Conservation (phyloP, 2,113 vertebrate species). For the Pardalotus punctatus region DNA sequence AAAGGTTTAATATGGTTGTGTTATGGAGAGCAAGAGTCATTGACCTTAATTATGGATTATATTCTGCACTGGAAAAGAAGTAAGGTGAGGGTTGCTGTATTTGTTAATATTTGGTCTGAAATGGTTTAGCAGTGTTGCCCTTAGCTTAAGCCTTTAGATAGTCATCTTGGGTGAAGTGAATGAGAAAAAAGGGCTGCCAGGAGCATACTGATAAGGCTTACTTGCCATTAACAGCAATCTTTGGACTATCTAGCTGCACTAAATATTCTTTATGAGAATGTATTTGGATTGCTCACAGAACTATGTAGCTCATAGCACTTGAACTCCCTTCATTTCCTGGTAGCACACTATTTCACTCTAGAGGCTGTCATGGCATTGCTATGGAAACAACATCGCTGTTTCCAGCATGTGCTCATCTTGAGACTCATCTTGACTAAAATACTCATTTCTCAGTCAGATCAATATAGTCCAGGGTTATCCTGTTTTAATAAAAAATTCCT, state of each 20-base stretch:
- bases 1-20: background rate
- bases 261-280: constrained; percentile 59
- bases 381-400: constrained; percentile 52
- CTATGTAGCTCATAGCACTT: constrained; percentile 28
- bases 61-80: background rate
- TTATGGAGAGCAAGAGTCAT: background rate
- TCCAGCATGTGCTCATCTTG: constrained; percentile 21
- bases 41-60: constrained; percentile 13
- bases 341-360: constrained; percentile 27
- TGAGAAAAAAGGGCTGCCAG: constrained; percentile 11
- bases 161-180: constrained; percentile 2
- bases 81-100: background rate
- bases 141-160: constrained; percentile 14
- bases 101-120: constrained; percentile 16
- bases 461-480: constrained; percentile 44
- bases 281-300: constrained; percentile 47
- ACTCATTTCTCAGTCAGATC: constrained; percentile 40
- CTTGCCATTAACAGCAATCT: constrained; percentile 40
- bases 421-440: constrained; percentile 51
- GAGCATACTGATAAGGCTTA: constrained; percentile 33
- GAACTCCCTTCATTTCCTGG: constrained; percentile 60
- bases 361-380: constrained; percentile 54
- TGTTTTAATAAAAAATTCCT: constrained; percentile 58
- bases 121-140: background rate
- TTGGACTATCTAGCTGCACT: constrained; percentile 27